Percentiles rank a stretch among this genome's conserved stretches.
Conservation (phyloP, 2,113 vertebrate species). For the Eurypyga helias region DNA sequence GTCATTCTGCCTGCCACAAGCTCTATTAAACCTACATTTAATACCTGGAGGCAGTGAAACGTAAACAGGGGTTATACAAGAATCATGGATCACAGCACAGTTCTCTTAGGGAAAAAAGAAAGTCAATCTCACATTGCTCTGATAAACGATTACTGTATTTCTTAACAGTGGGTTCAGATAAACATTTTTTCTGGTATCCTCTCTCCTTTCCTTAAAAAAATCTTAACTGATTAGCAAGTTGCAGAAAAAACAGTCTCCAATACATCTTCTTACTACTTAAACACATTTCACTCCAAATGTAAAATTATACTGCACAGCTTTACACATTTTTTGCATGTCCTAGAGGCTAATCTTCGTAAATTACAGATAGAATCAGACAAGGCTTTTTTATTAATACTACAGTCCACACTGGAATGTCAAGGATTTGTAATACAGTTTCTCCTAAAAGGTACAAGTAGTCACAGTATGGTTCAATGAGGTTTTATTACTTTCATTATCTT, state of each 20-base stretch:
- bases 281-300: not conserved
- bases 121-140: not conserved
- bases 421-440: not conserved
- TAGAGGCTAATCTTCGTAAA: not conserved
- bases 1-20: not conserved
- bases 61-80: not conserved
- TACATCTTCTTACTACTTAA: not conserved
- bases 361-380: not conserved
- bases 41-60: not conserved
- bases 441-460: not conserved
- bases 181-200: not conserved
- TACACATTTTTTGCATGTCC: not conserved
- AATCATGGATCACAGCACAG: not conserved
- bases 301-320: not conserved
- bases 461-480: not conserved
- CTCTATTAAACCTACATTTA: slow-evolving; percentile 24
- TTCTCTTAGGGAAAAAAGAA: not conserved
- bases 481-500: not conserved
- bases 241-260: not conserved
- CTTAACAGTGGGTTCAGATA: not conserved
- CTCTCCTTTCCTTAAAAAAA: not conserved
- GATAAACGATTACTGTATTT: not conserved
- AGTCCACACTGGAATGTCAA: not conserved
- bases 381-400: not conserved
- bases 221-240: not conserved